Conservation (phyloP, 2,113 vertebrate species). For the Stigmatopora nigra region DNA sequence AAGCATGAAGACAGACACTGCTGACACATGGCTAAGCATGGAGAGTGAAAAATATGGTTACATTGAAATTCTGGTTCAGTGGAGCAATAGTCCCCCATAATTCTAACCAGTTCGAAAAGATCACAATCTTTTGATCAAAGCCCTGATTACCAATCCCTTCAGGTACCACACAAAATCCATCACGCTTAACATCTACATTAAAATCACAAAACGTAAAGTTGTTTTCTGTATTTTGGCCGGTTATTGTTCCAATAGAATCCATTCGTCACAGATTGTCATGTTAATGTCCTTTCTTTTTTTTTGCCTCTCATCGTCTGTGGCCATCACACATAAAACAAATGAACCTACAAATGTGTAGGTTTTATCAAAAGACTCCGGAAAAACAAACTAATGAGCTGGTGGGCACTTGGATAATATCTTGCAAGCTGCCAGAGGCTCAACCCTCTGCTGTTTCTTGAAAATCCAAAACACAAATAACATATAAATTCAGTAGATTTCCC, state of each 20-base stretch:
- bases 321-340: constrained; percentile 59
- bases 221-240: constrained; percentile 46
- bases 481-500: constrained; percentile 60
- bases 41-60: constrained; percentile 77
- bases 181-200: constrained; percentile 58
- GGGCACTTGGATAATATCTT: constrained; percentile 97
- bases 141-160: constrained; percentile 46
- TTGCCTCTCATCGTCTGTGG: constrained; percentile 39
- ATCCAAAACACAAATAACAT: constrained; percentile 57
- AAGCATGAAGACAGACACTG: constrained; percentile 79
- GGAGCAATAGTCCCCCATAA: constrained; percentile 19
- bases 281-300: constrained; percentile 47
- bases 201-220: constrained; percentile 60
- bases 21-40: constrained; percentile 90
- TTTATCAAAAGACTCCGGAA: constrained; percentile 63
- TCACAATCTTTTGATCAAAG: constrained; percentile 24
- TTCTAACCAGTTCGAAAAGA: constrained; percentile 27
- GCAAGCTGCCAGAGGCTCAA: constrained; percentile 85
- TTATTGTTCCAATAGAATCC: constrained; percentile 46
- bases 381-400: constrained; percentile 81
- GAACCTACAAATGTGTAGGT: constrained; percentile 59
- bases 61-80: constrained; percentile 53
- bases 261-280: constrained; percentile 80
- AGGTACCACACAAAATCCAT: constrained; percentile 49
- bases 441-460: constrained; percentile 61